Evolutionary conservation across 2,888 invertebrate genomes (phyloP), one percentile per base, ranked within the genome.

Genomic region (Coleophora flavipennella): DNA sequence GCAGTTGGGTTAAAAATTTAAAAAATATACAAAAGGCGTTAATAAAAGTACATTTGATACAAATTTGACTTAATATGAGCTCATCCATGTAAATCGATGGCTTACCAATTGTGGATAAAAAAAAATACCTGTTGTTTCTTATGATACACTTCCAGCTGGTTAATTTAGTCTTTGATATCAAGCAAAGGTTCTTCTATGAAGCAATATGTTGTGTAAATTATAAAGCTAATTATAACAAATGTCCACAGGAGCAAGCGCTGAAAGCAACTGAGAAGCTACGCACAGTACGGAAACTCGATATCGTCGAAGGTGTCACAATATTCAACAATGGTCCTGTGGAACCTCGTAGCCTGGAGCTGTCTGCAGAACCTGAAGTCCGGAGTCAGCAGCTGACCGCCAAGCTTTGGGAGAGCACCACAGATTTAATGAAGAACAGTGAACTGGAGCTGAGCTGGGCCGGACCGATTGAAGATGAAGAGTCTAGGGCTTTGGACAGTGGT

Each of bases 191-290:
- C n/a, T n/a, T n/a, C n/a, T n/a, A n/a, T n/a, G n/a, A n/a, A n/a
- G n/a, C n/a, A n/a, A n/a, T n/a, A n/a, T n/a, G n/a, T n/a, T n/a
- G n/a, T n/a, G n/a, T n/a, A n/a, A n/a, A n/a, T n/a, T n/a, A n/a
- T 20, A 4, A 4, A 20, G 6, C 20, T 20, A 20, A 20, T 20
- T 4, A 20, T 4, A 20, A 4, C 20, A 20, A 20, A 20, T 4
- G 6, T 29, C 10, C 29, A 37, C 62, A 84, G 84, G 84, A 84
- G 54, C 73, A 80, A 41, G 81, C 78, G 1, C 56, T 81, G 0
- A 77, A 71, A 55, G 75, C 71, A 1, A 64, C 77, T 10, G 75
- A 79, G 33, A 65, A 74, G 42, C 56, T 83, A 0, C 57, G 71
- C 14, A 53, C 71, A 2, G 62, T 74, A 3, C 69, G 79, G 14